phyloP scores from a whole-genome alignment of 2,113 vertebrate genomes.

The Myodes glareolus region DNA sequence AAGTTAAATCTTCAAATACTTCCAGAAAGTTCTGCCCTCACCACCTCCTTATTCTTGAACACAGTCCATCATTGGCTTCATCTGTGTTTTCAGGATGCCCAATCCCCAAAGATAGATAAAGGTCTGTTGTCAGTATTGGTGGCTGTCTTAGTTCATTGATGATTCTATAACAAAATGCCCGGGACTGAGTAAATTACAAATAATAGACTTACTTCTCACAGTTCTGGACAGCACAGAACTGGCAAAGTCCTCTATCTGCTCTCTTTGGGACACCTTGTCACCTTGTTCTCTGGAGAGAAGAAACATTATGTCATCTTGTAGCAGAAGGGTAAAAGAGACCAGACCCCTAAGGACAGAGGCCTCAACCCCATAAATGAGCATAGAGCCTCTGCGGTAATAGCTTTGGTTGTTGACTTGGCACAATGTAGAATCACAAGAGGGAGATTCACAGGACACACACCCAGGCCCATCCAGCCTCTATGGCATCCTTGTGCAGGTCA shows the following conservation, averaged over 20 bases:
- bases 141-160: neutral
- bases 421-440: neutral
- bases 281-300: neutral
- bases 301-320: neutral
- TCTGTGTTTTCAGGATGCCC: neutral
- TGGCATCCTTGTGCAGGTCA: neutral
- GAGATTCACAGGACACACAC: neutral
- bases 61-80: neutral
- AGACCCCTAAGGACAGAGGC: neutral
- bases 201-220: neutral
- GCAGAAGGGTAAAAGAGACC: neutral
- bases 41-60: no score
- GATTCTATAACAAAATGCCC: neutral
- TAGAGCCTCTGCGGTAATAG: neutral
- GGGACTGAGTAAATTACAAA: neutral
- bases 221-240: neutral
- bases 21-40: neutral
- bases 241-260: neutral
- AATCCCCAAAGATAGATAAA: neutral
- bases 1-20: neutral
- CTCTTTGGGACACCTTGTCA: neutral
- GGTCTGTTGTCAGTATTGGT: neutral
- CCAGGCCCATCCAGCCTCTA: neutral
- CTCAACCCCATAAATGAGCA: neutral
- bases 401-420: neutral